phyloP scores from a whole-genome alignment of 2,888 invertebrate species.

The Hypomecis punctinalis region DNA sequence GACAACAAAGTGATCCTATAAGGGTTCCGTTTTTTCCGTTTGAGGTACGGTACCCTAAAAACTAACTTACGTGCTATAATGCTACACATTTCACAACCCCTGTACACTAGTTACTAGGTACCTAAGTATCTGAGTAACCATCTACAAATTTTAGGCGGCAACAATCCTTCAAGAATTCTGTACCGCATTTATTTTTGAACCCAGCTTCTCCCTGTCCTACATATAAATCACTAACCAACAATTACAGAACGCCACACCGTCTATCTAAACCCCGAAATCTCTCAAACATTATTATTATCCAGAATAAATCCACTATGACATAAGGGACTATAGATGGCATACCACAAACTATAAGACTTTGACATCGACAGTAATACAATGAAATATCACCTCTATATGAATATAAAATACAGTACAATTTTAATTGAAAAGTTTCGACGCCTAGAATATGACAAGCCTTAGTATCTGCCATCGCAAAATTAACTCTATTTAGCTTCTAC shows the following conservation, averaged over 20 bases:
- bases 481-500: not conserved
- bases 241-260: conserved; percentile 23
- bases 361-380: not conserved
- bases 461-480: not conserved
- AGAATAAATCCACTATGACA: conserved; percentile 60
- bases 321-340: conserved; percentile 44
- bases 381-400: not conserved
- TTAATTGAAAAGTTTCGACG: not conserved
- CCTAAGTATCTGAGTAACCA: no score
- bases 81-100: no score
- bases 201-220: not conserved
- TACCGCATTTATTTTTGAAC: no score
- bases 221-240: conserved; percentile 22
- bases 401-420: not conserved
- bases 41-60: no score
- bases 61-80: no score
- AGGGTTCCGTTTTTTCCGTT: no score
- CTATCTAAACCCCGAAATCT: conserved; percentile 24
- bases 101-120: no score
- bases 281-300: conserved; percentile 50
- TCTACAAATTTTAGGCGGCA: no score
- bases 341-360: not conserved
- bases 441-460: not conserved
- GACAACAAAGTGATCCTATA: no score
- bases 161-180: no score